Conservation (phyloP, 2,113 vertebrate species). For the Antigone vipio region DNA sequence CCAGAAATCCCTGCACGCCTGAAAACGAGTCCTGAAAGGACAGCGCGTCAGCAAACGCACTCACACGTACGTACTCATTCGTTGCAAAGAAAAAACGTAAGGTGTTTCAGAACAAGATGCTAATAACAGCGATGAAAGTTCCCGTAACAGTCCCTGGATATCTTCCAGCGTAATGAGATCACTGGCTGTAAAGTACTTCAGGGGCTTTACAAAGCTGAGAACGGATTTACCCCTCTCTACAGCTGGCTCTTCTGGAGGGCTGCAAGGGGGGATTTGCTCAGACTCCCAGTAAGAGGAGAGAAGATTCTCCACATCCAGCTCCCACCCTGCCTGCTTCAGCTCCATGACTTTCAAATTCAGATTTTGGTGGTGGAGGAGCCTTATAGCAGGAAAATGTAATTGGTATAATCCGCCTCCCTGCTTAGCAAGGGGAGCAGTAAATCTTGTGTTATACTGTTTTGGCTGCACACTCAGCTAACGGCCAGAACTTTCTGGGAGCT, state of each 20-base stretch:
- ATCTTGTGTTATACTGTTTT: background rate
- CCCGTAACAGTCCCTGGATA: background rate
- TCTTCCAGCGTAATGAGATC: background rate
- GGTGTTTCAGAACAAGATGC: background rate
- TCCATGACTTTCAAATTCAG: background rate
- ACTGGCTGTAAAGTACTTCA: background rate
- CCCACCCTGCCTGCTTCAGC: background rate
- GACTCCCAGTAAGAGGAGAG: background rate
- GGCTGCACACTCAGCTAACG: fast-evolving
- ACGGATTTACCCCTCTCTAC: background rate
- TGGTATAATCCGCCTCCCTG: background rate
- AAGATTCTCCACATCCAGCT: background rate
- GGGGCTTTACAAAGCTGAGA: background rate
- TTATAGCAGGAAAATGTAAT: background rate
- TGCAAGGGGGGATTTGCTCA: background rate
- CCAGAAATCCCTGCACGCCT: background rate
- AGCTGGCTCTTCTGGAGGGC: background rate
- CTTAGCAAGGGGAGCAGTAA: background rate
- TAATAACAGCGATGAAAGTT: background rate
- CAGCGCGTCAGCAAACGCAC: background rate
- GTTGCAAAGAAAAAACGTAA: fast-evolving
- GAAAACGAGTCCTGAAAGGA: background rate
- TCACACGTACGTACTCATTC: fast-evolving
- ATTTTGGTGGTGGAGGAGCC: background rate
- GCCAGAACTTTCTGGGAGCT: background rate